These are phyloP conservation scores for Frankliniella fusca DNA, from an alignment of 2,888 invertebrate genomes.

Conservation along the genomic window DNA sequence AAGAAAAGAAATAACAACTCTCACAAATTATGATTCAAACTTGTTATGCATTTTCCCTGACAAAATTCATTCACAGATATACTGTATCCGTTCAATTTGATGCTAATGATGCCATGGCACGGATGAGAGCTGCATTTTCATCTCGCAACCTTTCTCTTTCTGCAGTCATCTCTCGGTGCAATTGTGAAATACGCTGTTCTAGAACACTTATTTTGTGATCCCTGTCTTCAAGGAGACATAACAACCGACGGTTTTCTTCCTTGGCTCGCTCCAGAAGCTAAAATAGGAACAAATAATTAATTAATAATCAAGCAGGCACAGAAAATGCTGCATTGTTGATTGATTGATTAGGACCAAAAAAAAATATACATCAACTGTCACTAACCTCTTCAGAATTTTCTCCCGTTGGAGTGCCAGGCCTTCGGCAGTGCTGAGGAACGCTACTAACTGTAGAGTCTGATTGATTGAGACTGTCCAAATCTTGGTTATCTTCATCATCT, in stretches of 20 bases:
- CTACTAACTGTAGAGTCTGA: slow-evolving; percentile 45
- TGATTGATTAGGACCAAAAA: no score
- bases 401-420: slow-evolving; percentile 47
- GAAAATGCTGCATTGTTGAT: slow-evolving; percentile 11
- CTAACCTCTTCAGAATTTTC: slow-evolving; percentile 48
- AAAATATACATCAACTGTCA: neutral
- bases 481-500: slow-evolving; percentile 56
- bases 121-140: slow-evolving; percentile 46
- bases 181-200: slow-evolving; percentile 45
- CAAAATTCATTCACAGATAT: neutral
- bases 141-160: slow-evolving; percentile 46
- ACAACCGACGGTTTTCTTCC: slow-evolving; percentile 47
- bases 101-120: slow-evolving; percentile 46
- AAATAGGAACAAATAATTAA: slow-evolving; percentile 29
- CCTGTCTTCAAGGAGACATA: slow-evolving; percentile 47
- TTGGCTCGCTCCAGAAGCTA: slow-evolving; percentile 47
- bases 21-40: neutral
- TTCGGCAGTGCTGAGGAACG: slow-evolving; percentile 35
- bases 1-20: no score
- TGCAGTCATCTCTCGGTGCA: slow-evolving; percentile 45
- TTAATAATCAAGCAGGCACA: slow-evolving; percentile 8
- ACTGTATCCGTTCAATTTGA: slow-evolving; percentile 38
- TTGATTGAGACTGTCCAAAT: slow-evolving; percentile 45
- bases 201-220: slow-evolving; percentile 47
- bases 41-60: neutral